Base-by-base conservation (phyloP, 1,140 invertebrate species). In the Hypothenemus hampei region DNA sequence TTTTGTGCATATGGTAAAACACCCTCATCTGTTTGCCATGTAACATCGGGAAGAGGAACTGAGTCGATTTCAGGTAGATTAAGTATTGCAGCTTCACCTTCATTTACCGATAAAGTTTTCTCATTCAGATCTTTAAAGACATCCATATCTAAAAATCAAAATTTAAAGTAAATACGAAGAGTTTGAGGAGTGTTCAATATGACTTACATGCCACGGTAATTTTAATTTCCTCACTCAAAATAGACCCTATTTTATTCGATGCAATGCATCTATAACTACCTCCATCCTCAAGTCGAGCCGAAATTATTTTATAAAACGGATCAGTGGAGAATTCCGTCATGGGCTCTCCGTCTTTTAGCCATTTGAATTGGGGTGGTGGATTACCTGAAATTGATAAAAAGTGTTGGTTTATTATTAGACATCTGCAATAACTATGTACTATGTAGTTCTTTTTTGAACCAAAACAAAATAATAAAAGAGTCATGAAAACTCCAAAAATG, bases 261-360 rank as follows among this genome's bases (percentile, higher is more conserved):
- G 92, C 92, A 39, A 93, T 82, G 74, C 92, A 96, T 67, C 92
- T 86, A 72, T 96, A 97, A 24, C 84, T 81, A 11, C 92, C 93
- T 22, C 86, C 85, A 72, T 95, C 89, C 47, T 84, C 78, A 22
- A 83, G 76, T 47, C 81, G 80, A 1, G 89, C 84, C 61, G 83
- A 86, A 56, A 83, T 79, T 53, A 95, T 91, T 67, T 87, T 84
- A 70, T 87, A 87, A 69, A 87, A 90, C 62, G 84, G 78, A 66
- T 89, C 87, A 4, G 81, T 80, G 31, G 83, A 81, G 64, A 86
- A 86, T 62, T 86, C 84, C 26, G 81, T 83, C 40, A 91, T 72
- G 26, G 83, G 79, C 36, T 79, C 63, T 4, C 86, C 87, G 69
- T 96, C 88, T 73, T 91, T 93, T 44, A 91, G 75, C 91, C 91